These are phyloP conservation scores for Rhorus exstirpatorius DNA, from an alignment of 2,888 invertebrate species.

Conservation along the genomic window DNA sequence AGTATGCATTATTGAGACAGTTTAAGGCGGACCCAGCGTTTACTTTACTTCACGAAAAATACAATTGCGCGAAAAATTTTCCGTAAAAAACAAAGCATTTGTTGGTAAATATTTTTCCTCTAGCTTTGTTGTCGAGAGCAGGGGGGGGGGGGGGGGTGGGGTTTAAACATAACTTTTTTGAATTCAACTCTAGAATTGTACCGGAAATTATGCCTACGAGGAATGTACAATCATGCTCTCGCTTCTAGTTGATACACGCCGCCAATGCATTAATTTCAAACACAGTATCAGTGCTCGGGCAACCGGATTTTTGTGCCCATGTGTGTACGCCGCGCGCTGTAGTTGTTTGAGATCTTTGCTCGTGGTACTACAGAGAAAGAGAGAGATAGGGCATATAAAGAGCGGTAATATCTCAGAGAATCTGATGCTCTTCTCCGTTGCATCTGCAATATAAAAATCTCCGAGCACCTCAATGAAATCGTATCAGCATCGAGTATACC, in stretches of 20 bases:
- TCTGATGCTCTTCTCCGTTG: constrained; percentile 41
- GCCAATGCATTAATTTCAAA: constrained; percentile 48
- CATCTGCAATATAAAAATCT: constrained; percentile 38
- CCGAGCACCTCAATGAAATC: constrained; percentile 59
- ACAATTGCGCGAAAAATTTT: too few species aligned
- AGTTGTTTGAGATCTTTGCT: constrained; percentile 49
- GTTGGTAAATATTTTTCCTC: background rate
- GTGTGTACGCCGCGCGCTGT: constrained; percentile 40
- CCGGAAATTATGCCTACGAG: constrained; percentile 11
- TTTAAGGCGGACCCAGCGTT: background rate
- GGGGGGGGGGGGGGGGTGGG: too few species aligned
- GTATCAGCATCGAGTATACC: constrained; percentile 55
- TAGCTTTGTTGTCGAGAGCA: too few species aligned
- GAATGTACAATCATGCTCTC: constrained; percentile 32
- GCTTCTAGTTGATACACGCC: constrained; percentile 24
- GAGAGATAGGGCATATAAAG: constrained; percentile 7
- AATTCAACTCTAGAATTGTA: background rate
- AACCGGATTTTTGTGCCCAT: constrained; percentile 54
- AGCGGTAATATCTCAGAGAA: constrained; percentile 30
- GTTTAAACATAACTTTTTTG: too few species aligned
- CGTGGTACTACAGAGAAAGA: constrained; percentile 7
- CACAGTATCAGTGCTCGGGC: constrained; percentile 23
- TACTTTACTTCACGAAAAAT: background rate
- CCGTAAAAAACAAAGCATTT: too few species aligned
- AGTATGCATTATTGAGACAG: background rate